Conservation (phyloP, 2,113 vertebrate genomes). For the Thermophis baileyi region DNA sequence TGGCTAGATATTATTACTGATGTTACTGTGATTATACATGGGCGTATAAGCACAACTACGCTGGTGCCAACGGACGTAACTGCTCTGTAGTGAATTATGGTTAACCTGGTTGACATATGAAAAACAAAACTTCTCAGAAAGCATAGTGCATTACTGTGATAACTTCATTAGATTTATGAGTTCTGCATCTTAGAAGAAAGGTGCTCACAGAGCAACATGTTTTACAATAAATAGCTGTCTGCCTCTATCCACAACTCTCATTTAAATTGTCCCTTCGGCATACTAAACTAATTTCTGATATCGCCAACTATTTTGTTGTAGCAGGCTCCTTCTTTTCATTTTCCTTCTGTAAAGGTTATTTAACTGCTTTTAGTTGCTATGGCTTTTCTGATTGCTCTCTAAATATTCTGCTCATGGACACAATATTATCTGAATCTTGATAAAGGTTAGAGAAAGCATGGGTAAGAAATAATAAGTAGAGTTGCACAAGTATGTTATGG, state of each 20-base stretch:
- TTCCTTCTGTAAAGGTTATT: slow-evolving; percentile 31
- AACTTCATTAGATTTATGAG: slow-evolving; percentile 23
- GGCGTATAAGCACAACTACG: neutral
- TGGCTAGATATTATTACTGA: neutral
- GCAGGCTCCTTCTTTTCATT: slow-evolving; percentile 22
- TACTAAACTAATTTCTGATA: slow-evolving; percentile 58
- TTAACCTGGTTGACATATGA: neutral
- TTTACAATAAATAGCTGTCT: slow-evolving; percentile 38
- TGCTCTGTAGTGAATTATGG: neutral
- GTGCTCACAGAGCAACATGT: slow-evolving; percentile 2
- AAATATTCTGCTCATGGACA: slow-evolving; percentile 36
- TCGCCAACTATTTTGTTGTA: slow-evolving; percentile 23
- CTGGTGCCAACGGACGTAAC: neutral
- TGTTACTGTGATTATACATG: neutral
- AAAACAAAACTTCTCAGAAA: slow-evolving; percentile 19
- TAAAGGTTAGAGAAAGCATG: slow-evolving; percentile 19
- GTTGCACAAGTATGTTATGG: neutral
- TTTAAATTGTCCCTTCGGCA: slow-evolving; percentile 53
- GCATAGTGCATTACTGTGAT: neutral
- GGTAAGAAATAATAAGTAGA: slow-evolving; percentile 23
- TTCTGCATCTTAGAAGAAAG: slow-evolving; percentile 30
- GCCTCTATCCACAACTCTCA: slow-evolving; percentile 50
- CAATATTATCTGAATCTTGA: slow-evolving; percentile 25
- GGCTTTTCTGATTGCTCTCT: slow-evolving; percentile 34
- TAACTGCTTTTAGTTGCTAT: slow-evolving; percentile 35